These are phyloP conservation scores for Zootoca vivipara DNA, from an alignment of 2,113 vertebrate genomes.

Conservation along the genomic window DNA sequence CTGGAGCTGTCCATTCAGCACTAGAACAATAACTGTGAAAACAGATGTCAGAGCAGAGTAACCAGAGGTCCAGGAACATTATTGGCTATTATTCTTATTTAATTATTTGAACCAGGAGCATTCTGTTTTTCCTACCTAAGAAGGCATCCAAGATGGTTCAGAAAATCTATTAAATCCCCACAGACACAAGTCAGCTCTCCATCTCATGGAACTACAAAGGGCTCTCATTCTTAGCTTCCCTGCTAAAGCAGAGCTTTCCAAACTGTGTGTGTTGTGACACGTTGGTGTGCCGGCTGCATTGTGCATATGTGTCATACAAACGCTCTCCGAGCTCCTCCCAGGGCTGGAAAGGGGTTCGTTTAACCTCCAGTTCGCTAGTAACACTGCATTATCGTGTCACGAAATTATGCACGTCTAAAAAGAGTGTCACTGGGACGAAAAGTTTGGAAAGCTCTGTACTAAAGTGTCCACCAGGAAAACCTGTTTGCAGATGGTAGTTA, in stretches of 20 bases:
- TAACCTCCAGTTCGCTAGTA: too few relatives aligned
- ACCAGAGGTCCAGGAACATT: neutral
- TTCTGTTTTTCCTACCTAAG: neutral
- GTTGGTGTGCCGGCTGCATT: too few relatives aligned
- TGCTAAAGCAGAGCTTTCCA: neutral
- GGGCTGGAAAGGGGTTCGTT: too few relatives aligned
- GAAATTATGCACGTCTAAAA: too few relatives aligned
- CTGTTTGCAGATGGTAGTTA: neutral
- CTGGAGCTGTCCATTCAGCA: constrained; percentile 45
- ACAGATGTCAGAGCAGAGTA: neutral
- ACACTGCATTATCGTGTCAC: too few relatives aligned
- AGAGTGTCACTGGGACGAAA: too few relatives aligned
- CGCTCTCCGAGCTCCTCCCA: too few relatives aligned
- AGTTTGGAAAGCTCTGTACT: too few relatives aligned
- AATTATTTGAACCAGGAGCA: neutral
- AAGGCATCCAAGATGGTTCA: neutral
- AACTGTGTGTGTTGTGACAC: too few relatives aligned
- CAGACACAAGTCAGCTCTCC: neutral
- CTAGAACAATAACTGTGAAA: neutral
- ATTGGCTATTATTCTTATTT: neutral
- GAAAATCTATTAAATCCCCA: neutral
- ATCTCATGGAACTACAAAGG: neutral
- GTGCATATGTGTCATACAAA: too few relatives aligned
- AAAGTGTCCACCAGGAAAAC: neutral
- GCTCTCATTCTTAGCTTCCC: neutral